Evolutionary conservation across 2,113 vertebrate species (phyloP).

Genomic region (Odontophorus gujanensis): DNA sequence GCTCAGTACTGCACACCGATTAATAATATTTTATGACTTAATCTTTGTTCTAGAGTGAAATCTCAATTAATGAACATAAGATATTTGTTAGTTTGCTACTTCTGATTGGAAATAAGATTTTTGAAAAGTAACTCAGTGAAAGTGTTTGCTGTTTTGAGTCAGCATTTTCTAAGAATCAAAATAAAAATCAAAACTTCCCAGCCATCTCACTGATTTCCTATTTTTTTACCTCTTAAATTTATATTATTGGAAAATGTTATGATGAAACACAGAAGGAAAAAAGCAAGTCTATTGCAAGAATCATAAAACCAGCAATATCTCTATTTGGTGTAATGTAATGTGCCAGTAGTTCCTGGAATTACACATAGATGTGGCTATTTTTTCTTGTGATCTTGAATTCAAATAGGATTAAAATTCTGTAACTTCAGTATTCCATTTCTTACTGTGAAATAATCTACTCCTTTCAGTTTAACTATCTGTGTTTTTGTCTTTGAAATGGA

Average conservation of each 20-base stretch:
- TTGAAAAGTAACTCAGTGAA: neutral
- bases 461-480: neutral
- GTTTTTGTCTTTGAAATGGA: neutral
- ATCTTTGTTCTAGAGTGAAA: neutral
- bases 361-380: neutral
- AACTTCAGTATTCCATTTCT: neutral
- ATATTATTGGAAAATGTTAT: neutral
- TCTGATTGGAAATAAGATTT: neutral
- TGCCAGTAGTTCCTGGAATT: neutral
- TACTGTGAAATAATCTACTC: neutral
- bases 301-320: neutral
- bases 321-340: fast-evolving
- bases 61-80: neutral
- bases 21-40: neutral
- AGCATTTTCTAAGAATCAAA: neutral
- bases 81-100: neutral
- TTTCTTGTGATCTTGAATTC: neutral
- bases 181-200: neutral
- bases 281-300: neutral
- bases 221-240: neutral
- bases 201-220: neutral
- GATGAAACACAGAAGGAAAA: neutral
- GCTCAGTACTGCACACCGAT: neutral
- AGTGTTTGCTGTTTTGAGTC: neutral
- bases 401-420: neutral